A percentile compares a stretch with the other conserved stretches of the same genome.
phyloP scores from a whole-genome alignment of 2,113 vertebrate species.

The Ovis aries region ARS-UI_Ramb_v3.0 NC_056054.1:56024001-56024500 shows the following conservation, averaged over 20 bases:
- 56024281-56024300: background rate
- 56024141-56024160: background rate
- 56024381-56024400: background rate
- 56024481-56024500: background rate
- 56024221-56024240: background rate
- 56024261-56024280: background rate
- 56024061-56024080: background rate
- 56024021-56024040: background rate
- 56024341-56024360: conserved; percentile 24
- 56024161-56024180: background rate
- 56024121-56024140: fast-evolving
- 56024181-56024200: background rate
- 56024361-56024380: background rate
- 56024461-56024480: background rate
- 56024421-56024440: conserved; percentile 16
- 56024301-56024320: conserved; percentile 1
- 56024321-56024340: background rate
- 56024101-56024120: background rate
- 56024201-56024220: background rate
- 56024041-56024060: background rate
- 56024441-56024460: background rate
- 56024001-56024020: background rate
- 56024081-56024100: background rate
- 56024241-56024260: background rate
- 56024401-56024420: conserved; percentile 18